These are phyloP conservation scores for Resseliella maxima DNA, from an alignment of 2,888 invertebrate species.

Conservation along the genomic window DNA sequence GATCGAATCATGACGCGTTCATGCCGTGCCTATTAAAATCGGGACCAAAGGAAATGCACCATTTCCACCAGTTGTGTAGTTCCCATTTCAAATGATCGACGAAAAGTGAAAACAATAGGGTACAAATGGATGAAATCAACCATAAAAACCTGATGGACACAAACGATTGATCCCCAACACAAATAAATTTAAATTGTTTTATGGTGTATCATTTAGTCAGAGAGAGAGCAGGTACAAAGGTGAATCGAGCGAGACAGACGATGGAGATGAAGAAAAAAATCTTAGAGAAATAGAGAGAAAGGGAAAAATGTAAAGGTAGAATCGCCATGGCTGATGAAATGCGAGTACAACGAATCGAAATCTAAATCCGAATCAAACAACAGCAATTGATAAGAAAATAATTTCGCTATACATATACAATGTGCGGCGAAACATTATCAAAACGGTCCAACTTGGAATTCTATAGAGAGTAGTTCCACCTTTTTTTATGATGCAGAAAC, in stretches of 20 bases:
- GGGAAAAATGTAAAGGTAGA: not conserved
- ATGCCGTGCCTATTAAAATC: not conserved
- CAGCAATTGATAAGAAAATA: constrained; percentile 51
- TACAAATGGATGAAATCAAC: constrained; percentile 39
- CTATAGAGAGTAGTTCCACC: constrained; percentile 39
- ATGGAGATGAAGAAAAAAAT: not conserved
- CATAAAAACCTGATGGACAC: constrained; percentile 42
- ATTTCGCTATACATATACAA: constrained; percentile 36
- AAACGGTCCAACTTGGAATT: constrained; percentile 4
- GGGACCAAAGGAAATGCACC: not conserved
- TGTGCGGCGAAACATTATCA: constrained; percentile 46
- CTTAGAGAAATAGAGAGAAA: not conserved
- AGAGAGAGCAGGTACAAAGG: not conserved
- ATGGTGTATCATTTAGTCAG: constrained; percentile 20
- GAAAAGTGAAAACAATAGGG: constrained; percentile 43
- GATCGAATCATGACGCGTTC: not conserved
- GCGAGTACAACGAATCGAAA: not conserved
- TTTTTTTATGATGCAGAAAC: constrained; percentile 30
- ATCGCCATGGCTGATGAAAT: not conserved
- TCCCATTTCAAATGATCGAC: not conserved
- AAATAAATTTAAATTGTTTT: constrained; percentile 51
- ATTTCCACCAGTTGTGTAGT: not conserved
- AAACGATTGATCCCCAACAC: constrained; percentile 21
- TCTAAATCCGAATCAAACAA: not conserved
- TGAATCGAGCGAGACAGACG: not conserved